Evolutionary conservation across 2,797 vertebrate genomes (phyloP), one percentile per base, ranked within the genome.

Genomic region (Lagorchestes hirsutus): DNA sequence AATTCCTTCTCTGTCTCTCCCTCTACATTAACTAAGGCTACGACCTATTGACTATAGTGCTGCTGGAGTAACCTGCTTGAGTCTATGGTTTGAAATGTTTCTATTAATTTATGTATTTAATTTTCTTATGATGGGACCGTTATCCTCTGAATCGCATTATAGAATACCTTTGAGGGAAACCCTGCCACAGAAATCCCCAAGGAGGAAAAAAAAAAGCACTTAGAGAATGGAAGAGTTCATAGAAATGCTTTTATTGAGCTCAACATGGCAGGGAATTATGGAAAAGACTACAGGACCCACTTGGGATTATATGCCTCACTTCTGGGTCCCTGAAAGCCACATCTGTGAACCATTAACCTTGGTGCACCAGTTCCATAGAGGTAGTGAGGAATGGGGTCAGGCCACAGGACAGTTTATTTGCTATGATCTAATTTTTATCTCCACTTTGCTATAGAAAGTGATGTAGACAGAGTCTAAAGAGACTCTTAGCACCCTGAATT

Each of bases 41-140:
- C 67, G 97, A 97, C 98, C 97, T 98, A 97, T 97, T 59, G 97
- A 97, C 97, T 90, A 58, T 57, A 28, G 87, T 92, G 93, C 90
- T 94, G 93, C 95, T 10, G 0, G 94, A 96, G 97, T 96, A 95
- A 94, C 97, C 91, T 94, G 95, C 97, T 91, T 94, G 95, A 93
- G 95, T 95, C 95, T 92, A 90, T 54, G 74, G 28, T 97, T 96
- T 97, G 97, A 96, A 96, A 97, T 96, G 74, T 90, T 98, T 98
- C 97, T 98, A 97, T 98, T 98, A 97, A 98, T 97, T 98, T 98
- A 97, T 97, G 97, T 97, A 97, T 97, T 98, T 98, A 97, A 98
- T 98, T 97, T 98, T 94, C 95, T 91, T 95, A 95, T 16, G 57
- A 96, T 97, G 97, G 58, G 40, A 91, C 93, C 27, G 5, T 96